Evolutionary conservation across 2,113 vertebrate genomes (phyloP), one percentile per base, ranked within the genome.

Genomic region (Larimichthys polyactis): DNA sequence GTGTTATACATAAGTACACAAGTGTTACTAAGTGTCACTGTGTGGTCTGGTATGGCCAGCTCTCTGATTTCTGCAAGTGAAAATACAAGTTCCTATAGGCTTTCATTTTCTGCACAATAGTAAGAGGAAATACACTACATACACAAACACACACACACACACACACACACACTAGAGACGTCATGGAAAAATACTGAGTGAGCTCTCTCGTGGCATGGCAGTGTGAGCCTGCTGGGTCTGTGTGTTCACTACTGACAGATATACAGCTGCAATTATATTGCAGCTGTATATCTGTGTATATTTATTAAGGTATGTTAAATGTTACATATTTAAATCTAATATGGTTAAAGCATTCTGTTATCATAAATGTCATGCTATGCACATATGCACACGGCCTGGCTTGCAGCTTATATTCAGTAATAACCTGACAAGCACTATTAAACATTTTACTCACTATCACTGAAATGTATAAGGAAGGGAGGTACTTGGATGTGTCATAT

Each of bases 101-200:
- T 3, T 51, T 1, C 36, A 40, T 24, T 58, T 16, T 74, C 9
- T 59, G 44, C 62, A 19, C 22, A 27, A 27, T 14, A 40, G 19
- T 64, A 16, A 65, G 63, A 68, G 78, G 51, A 83, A 75, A 43
- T 11, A 40, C 32, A 48, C 49, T 55, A 22, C 46, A 48, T 43
- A 49, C 40, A 71, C 54, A 63, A 51, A 44, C 60, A 20, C 10
- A 3, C 4, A 19, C 7, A 22, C 44, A 48, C 49, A 49, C 29
- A 75, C 54, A 63, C 58, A 43, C 60, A 20, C 10, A 3, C 5
- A 19, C 7, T 24, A 8, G 58, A 86, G 57, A 64, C 81, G 46
- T 88, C 71, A 90, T 85, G 88, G 82, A 90, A 90, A 91, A 85
- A 73, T 71, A 91, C 85, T 58, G 51, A 27, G 54, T 2, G 11